A percentile compares a stretch with the other conserved stretches of the same genome.
phyloP scores from a whole-genome alignment of 64 coral and sea anemone species.

The Hydrozoanthus tunicans region DNA sequence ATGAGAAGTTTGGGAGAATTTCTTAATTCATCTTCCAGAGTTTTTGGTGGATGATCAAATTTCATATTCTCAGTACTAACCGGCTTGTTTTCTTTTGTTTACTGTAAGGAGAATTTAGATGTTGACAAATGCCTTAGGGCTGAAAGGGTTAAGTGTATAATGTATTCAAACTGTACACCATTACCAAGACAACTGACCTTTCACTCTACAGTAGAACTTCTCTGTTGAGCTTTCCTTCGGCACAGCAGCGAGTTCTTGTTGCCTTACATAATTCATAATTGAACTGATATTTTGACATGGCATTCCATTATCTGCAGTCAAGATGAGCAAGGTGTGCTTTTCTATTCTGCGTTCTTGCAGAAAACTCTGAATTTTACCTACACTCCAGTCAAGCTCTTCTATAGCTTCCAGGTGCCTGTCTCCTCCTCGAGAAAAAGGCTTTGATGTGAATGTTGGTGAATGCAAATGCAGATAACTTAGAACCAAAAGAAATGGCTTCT shows the following conservation, averaged over 20 bases:
- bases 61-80: too few relatives aligned
- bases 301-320: constrained; percentile 72
- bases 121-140: too few relatives aligned
- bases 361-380: constrained; percentile 75
- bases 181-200: constrained; percentile 7
- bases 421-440: constrained; percentile 57
- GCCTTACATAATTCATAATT: not conserved
- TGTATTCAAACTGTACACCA: not conserved
- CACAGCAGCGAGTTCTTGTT: not conserved
- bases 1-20: too few relatives aligned
- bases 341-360: constrained; percentile 48
- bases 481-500: constrained; percentile 79
- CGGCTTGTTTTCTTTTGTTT: too few relatives aligned
- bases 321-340: constrained; percentile 68
- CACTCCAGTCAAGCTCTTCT: constrained; percentile 86
- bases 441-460: constrained; percentile 68
- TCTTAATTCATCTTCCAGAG: too few relatives aligned
- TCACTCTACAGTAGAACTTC: not conserved
- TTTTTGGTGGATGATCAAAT: too few relatives aligned
- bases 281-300: constrained; percentile 31
- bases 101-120: too few relatives aligned
- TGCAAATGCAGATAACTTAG: constrained; percentile 74
- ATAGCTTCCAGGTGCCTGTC: constrained; percentile 58
- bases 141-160: too few relatives aligned
- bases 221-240: not conserved